Base-by-base conservation (phyloP, 2,888 invertebrate species). In the Drosophila hamatofila region DNA sequence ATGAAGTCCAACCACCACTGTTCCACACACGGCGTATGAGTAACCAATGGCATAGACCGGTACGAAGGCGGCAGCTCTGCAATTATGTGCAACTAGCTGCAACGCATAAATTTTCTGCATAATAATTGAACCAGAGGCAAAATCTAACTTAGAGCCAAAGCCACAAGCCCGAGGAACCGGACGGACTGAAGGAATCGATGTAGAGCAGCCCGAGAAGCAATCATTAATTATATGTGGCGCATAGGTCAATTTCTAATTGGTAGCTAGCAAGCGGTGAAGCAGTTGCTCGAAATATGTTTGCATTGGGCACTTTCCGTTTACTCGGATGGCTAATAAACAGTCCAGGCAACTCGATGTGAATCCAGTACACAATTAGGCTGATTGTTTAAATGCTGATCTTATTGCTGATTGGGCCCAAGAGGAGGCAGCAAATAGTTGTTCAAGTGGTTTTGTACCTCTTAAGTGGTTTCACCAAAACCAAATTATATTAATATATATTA, bases 31-130 rank as follows among this genome's bases (percentile, higher is more conserved):
- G 61, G 69, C 69, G 78, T 63, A 63, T 73, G 58, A 48, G 71
- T 65, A 75, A 71, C 55, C 46, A 64, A 73, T 69, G 67, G 70
- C 63, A 54, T 62, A 35, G 48, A 30, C 48, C 41, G 16, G 12
- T 8, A 21, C 27, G 11, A 18, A 65, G n/a, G 33, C 41, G 25
- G 33, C 27, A 21, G 37, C 39, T 46, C 33, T 51, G 64, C 62
- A 78, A 71, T 75, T 71, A 77, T 46, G 55, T 57, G 57, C 61
- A 42, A 66, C 66, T 79, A 74, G 83, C 87, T 78, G 87, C 81
- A 84, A 64, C 76, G 87, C 89, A 84, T 88, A 84, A 84, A 84
- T 84, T 84, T 88, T 83, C 7, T 35, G 51, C 44, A 46, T 41
- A 44, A 55, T 30, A 41, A 48, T 48, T 41, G 23, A 35, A 41